Evolutionary conservation across 2,888 invertebrate genomes (phyloP), one percentile per base, ranked within the genome.

Genomic region (Itoplectis maculator): DNA sequence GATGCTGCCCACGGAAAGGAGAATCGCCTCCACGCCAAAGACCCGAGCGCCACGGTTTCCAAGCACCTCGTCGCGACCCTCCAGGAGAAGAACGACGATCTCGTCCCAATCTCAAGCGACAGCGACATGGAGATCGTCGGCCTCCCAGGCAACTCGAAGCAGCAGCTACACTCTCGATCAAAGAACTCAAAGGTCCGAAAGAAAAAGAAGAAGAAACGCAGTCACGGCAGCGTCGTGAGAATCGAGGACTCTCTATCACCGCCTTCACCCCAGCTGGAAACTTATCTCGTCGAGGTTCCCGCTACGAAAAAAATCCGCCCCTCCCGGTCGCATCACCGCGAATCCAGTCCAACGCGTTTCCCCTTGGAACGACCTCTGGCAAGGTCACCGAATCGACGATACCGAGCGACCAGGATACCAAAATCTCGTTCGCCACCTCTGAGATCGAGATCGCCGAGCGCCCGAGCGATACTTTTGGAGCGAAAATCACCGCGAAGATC

Each of bases 1-100:
- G 93, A 92, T 90, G 88, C 90, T 84, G 92, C 88, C 73, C 89
- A 92, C 66, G 92, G 90, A 42, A 93, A 93, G 88, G 92, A 93
- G 85, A 92, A 92, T 75, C 91, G 90, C 72, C 92, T 81, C 29
- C 87, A 87, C 49, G 78, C 86, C 47, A 92, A 90, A 86, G 91
- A 91, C 42, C 83, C 86, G 4, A 86, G 86, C 74, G 85, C 80
- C 18, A 13, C 84, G n/a, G 84, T 82, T 40, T 56, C 79, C 11
- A 89, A 89, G 61, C 86, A 87, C 47, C 3, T 81, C 9, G 59
- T 74, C 37, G 84, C 86, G 15, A 91, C 88, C 0, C 85, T 90
- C 15, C 91, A 90, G 69, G 91, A 91, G 82, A 92, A 90, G 66
- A 65, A 68, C 29, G 89, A 91, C 15, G 92, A 91, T 79, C 87